A percentile compares a stretch with the other conserved stretches of the same genome.
Evolutionary conservation across 2,888 invertebrate species (phyloP).

Genomic region (Phrixothrix hirtus): DNA sequence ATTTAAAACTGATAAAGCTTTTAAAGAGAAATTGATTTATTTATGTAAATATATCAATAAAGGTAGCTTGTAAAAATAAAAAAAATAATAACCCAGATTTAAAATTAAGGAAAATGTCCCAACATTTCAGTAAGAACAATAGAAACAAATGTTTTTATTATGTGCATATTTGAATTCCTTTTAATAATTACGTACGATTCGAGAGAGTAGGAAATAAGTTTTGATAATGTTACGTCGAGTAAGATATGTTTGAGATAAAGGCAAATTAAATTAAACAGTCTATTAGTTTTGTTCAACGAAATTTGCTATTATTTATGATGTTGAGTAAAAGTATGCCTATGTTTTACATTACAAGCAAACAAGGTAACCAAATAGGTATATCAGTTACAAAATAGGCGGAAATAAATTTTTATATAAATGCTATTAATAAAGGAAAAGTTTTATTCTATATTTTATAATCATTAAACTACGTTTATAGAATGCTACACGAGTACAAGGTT

Average conservation of each 20-base stretch:
- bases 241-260: conserved; percentile 26
- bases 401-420: not conserved
- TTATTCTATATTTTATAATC: too few relatives aligned
- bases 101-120: conserved; percentile 21
- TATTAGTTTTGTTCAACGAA: conserved; percentile 20
- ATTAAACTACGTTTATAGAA: too few relatives aligned
- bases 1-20: too few relatives aligned
- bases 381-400: too few relatives aligned
- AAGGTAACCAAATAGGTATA: too few relatives aligned
- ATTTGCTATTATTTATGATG: conserved; percentile 16
- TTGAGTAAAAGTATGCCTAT: conserved; percentile 14
- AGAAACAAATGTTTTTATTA: conserved; percentile 32
- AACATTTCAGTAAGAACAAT: conserved; percentile 24
- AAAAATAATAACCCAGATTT: too few relatives aligned
- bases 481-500: too few relatives aligned
- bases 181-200: conserved; percentile 32
- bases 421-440: too few relatives aligned
- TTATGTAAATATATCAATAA: too few relatives aligned
- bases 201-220: conserved; percentile 30
- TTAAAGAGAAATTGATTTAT: too few relatives aligned
- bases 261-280: conserved; percentile 29
- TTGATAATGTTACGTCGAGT: conserved; percentile 18
- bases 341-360: too few relatives aligned
- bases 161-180: conserved; percentile 34
- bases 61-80: too few relatives aligned